Evolutionary conservation across 2,888 invertebrate species (phyloP), one percentile per base, ranked within the genome.

Genomic region (Erpobdella octoculata): DNA sequence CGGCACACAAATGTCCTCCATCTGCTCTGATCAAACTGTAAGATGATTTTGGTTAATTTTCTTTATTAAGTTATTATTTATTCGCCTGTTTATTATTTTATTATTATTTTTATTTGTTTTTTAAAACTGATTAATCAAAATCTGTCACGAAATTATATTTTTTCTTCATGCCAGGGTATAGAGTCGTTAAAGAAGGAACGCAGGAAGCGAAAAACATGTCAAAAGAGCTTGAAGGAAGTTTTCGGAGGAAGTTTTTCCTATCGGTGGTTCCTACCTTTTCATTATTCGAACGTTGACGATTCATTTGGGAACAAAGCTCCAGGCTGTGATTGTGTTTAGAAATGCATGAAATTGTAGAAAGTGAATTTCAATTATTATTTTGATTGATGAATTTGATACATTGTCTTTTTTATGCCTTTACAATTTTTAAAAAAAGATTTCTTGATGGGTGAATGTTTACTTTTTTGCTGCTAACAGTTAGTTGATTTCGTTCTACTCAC

Each of bases 181-280:
- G 73, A 73, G 31, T 66, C 73, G 12, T 28, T 73, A 41, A 73
- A 73, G 69, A 59, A 58, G 25, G 71, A 73, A 36, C 38, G n/a
- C 3, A 28, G 66, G 18, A 36, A 31, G 18, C 25, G 64, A 41
- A 61, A 65, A 8, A 66, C 73, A 8, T 72, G 73, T n/a, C 64
- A 33, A 31, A 15, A 15, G 25, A 71, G 58, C 65, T 25, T 73
- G 36, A 66, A 59, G n/a, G 37, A 61, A 9, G 73, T 73, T 6
- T 73, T 71, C 28, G 73, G 73, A 6, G 53, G 71, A 12, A 58
- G 21, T 5, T 73, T 73, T 58, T 68, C 73, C 8, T 71, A 69
- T 38, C 53, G 48, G 25, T 73, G 73, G 73, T 73, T 73, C 37
- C 71, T 71, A 4, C 73, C 73, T 6, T 73, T 73, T 41, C 73